These are phyloP conservation scores for Brachionus koreanus DNA, from an alignment of 1,140 invertebrate genomes.

Conservation along the genomic window DNA sequence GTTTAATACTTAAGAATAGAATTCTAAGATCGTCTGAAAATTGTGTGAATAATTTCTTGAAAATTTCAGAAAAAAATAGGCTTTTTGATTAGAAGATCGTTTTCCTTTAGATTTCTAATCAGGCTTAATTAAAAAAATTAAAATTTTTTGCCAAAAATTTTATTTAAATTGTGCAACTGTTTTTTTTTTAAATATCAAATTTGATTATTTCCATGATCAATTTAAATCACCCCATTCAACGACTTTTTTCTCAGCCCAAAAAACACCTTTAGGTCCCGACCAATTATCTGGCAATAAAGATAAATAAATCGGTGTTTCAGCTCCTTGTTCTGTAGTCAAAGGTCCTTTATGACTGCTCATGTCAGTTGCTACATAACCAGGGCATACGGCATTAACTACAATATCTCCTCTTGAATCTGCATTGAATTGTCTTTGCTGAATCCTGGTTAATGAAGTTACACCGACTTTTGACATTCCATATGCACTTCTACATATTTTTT, in stretches of 20 bases:
- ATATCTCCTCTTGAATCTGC: slow-evolving; percentile 61
- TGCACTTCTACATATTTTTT: slow-evolving; percentile 61
- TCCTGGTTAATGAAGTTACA: slow-evolving; percentile 63
- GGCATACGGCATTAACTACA: slow-evolving; percentile 64
- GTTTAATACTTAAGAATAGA: no score
- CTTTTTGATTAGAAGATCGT: no score
- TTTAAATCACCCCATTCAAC: slow-evolving; percentile 13
- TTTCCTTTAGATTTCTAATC: no score
- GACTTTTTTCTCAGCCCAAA: slow-evolving; percentile 27
- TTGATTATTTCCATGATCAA: slow-evolving; percentile 2
- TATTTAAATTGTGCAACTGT: neutral
- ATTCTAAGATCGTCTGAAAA: no score
- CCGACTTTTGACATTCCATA: slow-evolving; percentile 70
- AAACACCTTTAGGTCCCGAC: slow-evolving; percentile 10
- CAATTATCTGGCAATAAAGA: slow-evolving; percentile 11
- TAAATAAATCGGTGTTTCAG: slow-evolving; percentile 56
- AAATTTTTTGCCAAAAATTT: neutral
- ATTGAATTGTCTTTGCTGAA: slow-evolving; percentile 66
- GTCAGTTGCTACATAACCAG: slow-evolving; percentile 70
- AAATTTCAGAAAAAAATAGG: no score
- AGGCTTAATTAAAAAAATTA: neutral
- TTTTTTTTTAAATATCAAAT: neutral
- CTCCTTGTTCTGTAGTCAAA: slow-evolving; percentile 66
- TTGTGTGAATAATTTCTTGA: no score
- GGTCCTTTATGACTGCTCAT: slow-evolving; percentile 69